phyloP scores from a whole-genome alignment of 1,140 invertebrate species.

The Drosophila sp. region DNA sequence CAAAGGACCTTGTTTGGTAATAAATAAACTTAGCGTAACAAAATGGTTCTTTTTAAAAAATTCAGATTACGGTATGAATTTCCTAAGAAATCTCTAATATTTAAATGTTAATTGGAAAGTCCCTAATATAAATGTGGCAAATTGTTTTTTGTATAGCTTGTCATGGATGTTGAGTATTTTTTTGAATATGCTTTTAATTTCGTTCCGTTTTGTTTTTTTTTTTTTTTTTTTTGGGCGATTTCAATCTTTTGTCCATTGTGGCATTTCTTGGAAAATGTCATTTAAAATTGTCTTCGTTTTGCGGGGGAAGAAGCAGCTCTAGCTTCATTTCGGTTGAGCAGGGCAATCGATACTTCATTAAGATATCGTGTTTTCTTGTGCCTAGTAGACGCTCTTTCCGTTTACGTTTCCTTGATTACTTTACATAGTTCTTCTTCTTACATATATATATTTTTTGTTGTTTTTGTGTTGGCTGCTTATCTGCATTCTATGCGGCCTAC shows the following conservation, averaged over 20 bases:
- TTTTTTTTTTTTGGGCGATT: slow-evolving; percentile 24
- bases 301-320: not conserved
- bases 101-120: too few species aligned
- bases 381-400: slow-evolving; percentile 73
- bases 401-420: slow-evolving; percentile 83
- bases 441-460: not conserved
- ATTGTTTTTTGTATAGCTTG: too few species aligned
- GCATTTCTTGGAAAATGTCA: slow-evolving; percentile 59
- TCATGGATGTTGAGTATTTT: too few species aligned
- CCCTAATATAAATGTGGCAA: too few species aligned
- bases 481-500: slow-evolving; percentile 45
- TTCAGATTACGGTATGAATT: too few species aligned
- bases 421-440: slow-evolving; percentile 69
- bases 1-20: too few species aligned
- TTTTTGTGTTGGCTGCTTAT: slow-evolving; percentile 45
- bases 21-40: too few species aligned
- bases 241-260: slow-evolving; percentile 49
- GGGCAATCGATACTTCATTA: slow-evolving; percentile 82
- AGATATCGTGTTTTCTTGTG: slow-evolving; percentile 79
- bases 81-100: too few species aligned
- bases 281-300: slow-evolving; percentile 67
- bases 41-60: too few species aligned
- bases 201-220: too few species aligned
- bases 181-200: not conserved
- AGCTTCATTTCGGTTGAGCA: slow-evolving; percentile 16